Evolutionary conservation across 2,888 invertebrate species (phyloP).

Genomic region (Dioctria rufipes): DNA sequence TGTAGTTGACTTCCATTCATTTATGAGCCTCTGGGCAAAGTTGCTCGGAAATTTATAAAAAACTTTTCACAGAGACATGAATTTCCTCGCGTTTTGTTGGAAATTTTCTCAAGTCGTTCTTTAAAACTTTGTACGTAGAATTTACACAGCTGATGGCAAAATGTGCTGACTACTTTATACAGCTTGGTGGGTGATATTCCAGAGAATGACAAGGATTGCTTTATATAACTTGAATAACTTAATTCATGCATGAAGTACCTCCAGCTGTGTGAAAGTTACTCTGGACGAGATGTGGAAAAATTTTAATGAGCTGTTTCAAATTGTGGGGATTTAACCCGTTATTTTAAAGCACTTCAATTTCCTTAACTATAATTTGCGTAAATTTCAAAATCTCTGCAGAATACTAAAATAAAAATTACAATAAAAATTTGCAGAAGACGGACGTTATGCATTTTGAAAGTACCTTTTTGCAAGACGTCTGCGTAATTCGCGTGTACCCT

Average conservation of each 20-base stretch:
- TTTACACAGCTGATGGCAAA: slow-evolving; percentile 21
- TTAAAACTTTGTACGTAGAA: slow-evolving; percentile 10
- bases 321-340: not conserved
- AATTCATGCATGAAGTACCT: not conserved
- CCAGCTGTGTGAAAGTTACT: not conserved
- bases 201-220: not conserved
- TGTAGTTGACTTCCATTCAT: not conserved
- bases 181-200: not conserved
- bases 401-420: no score
- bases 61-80: slow-evolving; percentile 1
- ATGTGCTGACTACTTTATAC: slow-evolving; percentile 13
- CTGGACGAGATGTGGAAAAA: not conserved
- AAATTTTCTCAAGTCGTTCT: slow-evolving; percentile 3
- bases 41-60: slow-evolving; percentile 1
- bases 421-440: no score
- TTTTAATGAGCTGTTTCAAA: slow-evolving; percentile 2
- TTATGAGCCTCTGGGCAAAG: not conserved
- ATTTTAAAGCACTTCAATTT: not conserved
- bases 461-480: no score
- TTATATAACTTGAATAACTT: not conserved
- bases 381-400: no score
- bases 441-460: no score
- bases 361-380: no score
- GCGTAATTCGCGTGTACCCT: no score
- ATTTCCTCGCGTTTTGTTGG: not conserved